Percentiles rank a stretch among this genome's conserved stretches.
phyloP scores from a whole-genome alignment of 2,888 invertebrate species.

The Apotomis capreana region DNA sequence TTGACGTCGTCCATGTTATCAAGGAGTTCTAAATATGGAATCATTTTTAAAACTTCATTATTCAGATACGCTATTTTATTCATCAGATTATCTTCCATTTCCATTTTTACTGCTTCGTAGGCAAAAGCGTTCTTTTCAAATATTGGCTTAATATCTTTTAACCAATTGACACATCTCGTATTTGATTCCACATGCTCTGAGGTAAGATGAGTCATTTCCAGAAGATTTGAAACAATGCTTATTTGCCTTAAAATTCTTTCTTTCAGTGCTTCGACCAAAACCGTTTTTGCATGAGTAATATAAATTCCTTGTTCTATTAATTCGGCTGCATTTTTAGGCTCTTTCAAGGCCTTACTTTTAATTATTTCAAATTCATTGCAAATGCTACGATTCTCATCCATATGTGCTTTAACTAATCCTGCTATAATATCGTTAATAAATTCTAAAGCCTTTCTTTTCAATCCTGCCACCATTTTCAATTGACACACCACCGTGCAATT shows the following conservation, averaged over 20 bases:
- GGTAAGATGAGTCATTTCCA: constrained; percentile 90
- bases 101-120: constrained; percentile 91
- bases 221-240: constrained; percentile 86
- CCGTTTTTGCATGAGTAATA: constrained; percentile 90
- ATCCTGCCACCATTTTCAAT: constrained; percentile 84
- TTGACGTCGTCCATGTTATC: constrained; percentile 93
- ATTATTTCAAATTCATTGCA: constrained; percentile 89
- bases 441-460: constrained; percentile 83
- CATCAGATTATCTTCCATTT: constrained; percentile 92
- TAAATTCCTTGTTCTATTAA: constrained; percentile 91
- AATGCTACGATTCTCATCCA: constrained; percentile 86
- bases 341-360: constrained; percentile 85
- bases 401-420: constrained; percentile 85
- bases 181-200: constrained; percentile 91
- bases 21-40: constrained; percentile 89
- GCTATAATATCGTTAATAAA: constrained; percentile 85
- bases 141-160: constrained; percentile 90
- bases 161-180: constrained; percentile 92
- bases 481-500: constrained; percentile 85
- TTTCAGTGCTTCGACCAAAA: constrained; percentile 86
- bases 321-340: constrained; percentile 91
- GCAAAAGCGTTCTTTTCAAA: constrained; percentile 91
- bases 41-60: constrained; percentile 87
- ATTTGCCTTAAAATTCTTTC: constrained; percentile 88
- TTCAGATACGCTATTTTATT: constrained; percentile 87